phyloP scores from a whole-genome alignment of 1,140 invertebrate genomes.

The Vollenhovia emeryi region DNA sequence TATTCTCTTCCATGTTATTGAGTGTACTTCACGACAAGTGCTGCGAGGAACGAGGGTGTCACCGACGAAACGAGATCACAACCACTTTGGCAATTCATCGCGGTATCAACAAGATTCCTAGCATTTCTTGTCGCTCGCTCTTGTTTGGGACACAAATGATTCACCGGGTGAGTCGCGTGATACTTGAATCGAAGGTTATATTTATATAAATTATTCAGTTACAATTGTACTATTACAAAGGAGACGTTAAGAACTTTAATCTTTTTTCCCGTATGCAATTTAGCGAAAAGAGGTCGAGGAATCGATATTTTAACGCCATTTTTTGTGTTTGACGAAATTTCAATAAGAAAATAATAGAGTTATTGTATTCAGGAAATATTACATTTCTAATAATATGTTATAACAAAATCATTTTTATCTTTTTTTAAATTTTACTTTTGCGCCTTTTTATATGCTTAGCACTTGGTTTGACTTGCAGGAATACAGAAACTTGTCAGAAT shows the following conservation, averaged over 20 bases:
- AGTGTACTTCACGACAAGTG: background rate
- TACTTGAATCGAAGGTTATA: slow-evolving; percentile 14
- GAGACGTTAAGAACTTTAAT: background rate
- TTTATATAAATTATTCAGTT: background rate
- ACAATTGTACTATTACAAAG: background rate
- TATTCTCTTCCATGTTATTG: slow-evolving; percentile 70
- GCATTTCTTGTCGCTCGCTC: slow-evolving; percentile 19
- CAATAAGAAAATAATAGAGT: background rate
- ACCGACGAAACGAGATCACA: slow-evolving; percentile 19
- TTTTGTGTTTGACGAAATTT: background rate
- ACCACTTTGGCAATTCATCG: slow-evolving; percentile 39
- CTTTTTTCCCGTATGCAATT: background rate
- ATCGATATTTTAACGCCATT: background rate
- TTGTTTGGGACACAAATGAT: slow-evolving; percentile 8
- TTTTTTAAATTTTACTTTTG: background rate
- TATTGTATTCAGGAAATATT: background rate
- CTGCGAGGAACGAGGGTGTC: background rate
- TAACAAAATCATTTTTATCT: background rate
- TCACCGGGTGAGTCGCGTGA: background rate
- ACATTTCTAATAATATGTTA: background rate
- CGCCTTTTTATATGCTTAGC: too few species aligned
- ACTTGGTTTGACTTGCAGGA: background rate
- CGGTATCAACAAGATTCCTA: slow-evolving; percentile 35
- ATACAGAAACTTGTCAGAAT: background rate
- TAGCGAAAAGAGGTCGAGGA: background rate